These are phyloP conservation scores for Pyralis farinalis DNA, from an alignment of 2,888 invertebrate species.

Conservation along the genomic window DNA sequence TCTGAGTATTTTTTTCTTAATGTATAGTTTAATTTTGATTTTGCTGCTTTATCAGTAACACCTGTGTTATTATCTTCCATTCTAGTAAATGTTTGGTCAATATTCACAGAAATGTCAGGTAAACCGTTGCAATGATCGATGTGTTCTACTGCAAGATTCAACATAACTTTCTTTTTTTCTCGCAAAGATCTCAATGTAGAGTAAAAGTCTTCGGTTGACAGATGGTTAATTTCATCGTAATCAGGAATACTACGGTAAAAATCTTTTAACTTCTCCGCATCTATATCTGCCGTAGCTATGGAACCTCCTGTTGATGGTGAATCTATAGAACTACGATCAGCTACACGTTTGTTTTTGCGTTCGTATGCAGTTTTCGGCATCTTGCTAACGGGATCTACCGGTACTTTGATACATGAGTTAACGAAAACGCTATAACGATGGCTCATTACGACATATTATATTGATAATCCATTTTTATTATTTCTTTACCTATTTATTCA, in stretches of 20 bases:
- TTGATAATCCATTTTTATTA: constrained; percentile 11
- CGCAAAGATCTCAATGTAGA: constrained; percentile 84
- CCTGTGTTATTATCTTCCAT: constrained; percentile 22
- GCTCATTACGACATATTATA: constrained; percentile 39
- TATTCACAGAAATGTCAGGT: constrained; percentile 23
- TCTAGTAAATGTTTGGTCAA: constrained; percentile 25
- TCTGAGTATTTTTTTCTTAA: constrained; percentile 30
- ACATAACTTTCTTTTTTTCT: constrained; percentile 81
- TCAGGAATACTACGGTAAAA: constrained; percentile 91
- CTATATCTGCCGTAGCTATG: constrained; percentile 51
- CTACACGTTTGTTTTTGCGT: constrained; percentile 65
- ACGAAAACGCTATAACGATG: constrained; percentile 84
- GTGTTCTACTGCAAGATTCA: constrained; percentile 53
- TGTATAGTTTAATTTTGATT: constrained; percentile 20
- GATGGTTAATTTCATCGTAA: constrained; percentile 88
- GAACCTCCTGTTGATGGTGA: constrained; percentile 52
- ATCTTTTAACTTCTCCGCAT: constrained; percentile 83
- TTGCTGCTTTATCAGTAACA: constrained; percentile 22
- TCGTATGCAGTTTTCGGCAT: constrained; percentile 87
- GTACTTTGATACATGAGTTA: constrained; percentile 87
- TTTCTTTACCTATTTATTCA: not conserved
- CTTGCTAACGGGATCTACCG: constrained; percentile 86
- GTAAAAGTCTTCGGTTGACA: constrained; percentile 88
- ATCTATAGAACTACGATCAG: constrained; percentile 58
- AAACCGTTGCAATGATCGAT: constrained; percentile 42